Base-by-base conservation (phyloP, 2,797 vertebrate species). In the Rousettus madagascariensis region DNA sequence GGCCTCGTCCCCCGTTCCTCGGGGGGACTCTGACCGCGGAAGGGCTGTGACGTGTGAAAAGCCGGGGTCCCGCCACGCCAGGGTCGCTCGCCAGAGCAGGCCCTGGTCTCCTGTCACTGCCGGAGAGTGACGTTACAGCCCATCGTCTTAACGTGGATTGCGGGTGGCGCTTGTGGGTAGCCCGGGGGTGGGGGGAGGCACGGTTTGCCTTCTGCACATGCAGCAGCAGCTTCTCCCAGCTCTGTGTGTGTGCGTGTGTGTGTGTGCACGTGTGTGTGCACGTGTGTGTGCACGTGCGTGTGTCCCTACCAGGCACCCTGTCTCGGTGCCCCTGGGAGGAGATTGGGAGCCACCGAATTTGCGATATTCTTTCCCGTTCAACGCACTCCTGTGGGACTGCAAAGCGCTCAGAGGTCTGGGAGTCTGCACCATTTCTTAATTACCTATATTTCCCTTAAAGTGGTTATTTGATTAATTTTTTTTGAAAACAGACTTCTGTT, bases 101-200 rank as follows among this genome's bases (percentile, higher is more conserved):
- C 41, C 41, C 17, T 9, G 26, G 11, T 82, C 75, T 51, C 4
- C 61, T 82, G 10, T 80, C 22, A 59, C 69, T 59, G 22, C 20
- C 28, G 83, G 1, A 13, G 57, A 38, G 9, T 75, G 28, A 15
- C 71, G 46, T 68, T 83, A 13, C 2, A 38, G n/a, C 10, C 26
- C 4, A 1, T 43, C 30, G 7, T 59, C 53, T 66, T 36, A 6
- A n/a, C 28, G 9, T 0, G 38, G n/a, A 38, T 9, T 2, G 17
- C 15, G 15, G 74, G 6, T 30, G 12, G 11, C 0, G 0, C 26
- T 33, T 0, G 0, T 7, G 11, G 3, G 15, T 12, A 4, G 55
- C 33, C 84, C 33, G 33, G 33, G 33, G 33, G 33, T 33, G 33
- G 33, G 9, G 4, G 16, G 11, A n/a, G 30, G 24, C 19, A 26